phyloP scores from a whole-genome alignment of 2,888 invertebrate species.

The Drosophila vallismaia region DNA sequence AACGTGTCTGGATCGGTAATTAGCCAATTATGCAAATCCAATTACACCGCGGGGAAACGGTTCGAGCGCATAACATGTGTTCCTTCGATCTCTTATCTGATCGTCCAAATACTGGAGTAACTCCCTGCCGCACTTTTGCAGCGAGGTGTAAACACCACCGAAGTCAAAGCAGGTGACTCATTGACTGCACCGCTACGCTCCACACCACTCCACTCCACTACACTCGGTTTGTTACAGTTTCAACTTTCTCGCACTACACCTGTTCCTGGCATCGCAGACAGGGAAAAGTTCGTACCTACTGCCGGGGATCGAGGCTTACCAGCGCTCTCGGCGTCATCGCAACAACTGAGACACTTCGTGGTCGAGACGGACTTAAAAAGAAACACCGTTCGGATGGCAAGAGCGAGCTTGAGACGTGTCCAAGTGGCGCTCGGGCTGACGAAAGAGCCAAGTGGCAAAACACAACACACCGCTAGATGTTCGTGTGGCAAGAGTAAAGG shows the following conservation, averaged over 20 bases:
- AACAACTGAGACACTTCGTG: conserved; percentile 31
- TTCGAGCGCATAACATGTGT: conserved; percentile 6
- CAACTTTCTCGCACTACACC: conserved; percentile 57
- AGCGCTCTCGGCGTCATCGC: conserved; percentile 63
- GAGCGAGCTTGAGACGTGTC: conserved; percentile 12
- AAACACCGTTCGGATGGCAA: conserved; percentile 32
- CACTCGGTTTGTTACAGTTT: conserved; percentile 35
- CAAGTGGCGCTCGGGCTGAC: conserved; percentile 16
- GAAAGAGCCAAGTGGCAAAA: conserved; percentile 26
- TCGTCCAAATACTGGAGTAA: conserved; percentile 19
- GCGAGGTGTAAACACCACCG: not conserved
- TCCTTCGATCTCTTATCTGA: conserved; percentile 2
- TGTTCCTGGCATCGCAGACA: conserved; percentile 22
- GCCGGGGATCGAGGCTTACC: conserved; percentile 40
- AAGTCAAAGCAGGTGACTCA: conserved; percentile 18
- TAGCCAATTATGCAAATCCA: conserved; percentile 30
- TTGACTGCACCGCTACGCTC: conserved; percentile 3
- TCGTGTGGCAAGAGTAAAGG: conserved; percentile 1
- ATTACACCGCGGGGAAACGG: not conserved
- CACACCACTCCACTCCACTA: not conserved
- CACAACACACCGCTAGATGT: not conserved
- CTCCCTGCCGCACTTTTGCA: conserved; percentile 6
- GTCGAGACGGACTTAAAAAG: conserved; percentile 41
- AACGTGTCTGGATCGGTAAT: conserved; percentile 29
- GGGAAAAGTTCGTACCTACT: not conserved